A percentile compares a stretch with the other conserved stretches of the same genome.
phyloP scores from a whole-genome alignment of 2,888 invertebrate species.

The Clistopyga incitator region DNA sequence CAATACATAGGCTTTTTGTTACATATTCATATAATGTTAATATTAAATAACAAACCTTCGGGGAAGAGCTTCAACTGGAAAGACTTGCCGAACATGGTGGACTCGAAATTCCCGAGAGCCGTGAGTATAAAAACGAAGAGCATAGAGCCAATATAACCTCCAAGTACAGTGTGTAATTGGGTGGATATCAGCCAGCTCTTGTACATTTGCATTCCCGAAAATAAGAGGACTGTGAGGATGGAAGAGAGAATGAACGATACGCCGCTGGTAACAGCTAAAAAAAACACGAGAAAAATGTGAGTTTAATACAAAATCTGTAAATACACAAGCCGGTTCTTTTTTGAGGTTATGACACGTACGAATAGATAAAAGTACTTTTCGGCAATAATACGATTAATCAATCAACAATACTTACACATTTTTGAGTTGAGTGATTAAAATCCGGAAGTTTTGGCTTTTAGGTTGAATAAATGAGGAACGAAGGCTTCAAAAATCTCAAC shows the following conservation, averaged over 20 bases:
- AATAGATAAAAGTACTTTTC: neutral
- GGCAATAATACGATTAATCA: neutral
- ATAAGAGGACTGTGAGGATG: conserved; percentile 92
- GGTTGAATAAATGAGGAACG: neutral
- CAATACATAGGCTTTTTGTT: too few species aligned
- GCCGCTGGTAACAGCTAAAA: conserved; percentile 90
- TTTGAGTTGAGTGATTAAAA: conserved; percentile 5
- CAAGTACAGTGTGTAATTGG: conserved; percentile 93
- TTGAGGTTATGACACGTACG: conserved; percentile 66
- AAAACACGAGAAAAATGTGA: conserved; percentile 48
- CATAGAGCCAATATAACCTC: conserved; percentile 94
- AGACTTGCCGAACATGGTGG: conserved; percentile 93
- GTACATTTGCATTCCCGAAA: conserved; percentile 97
- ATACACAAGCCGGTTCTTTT: conserved; percentile 33
- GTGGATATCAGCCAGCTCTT: conserved; percentile 91
- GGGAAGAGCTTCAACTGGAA: conserved; percentile 95
- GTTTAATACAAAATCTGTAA: neutral
- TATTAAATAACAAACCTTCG: conserved; percentile 87
- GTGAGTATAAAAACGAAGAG: conserved; percentile 94
- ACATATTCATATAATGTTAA: neutral
- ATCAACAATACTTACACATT: conserved; percentile 32
- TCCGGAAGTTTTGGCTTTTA: neutral
- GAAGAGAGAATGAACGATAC: conserved; percentile 92
- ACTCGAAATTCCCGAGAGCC: conserved; percentile 95
- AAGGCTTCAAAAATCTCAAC: neutral